Evolutionary conservation across 1,140 invertebrate genomes (phyloP).

Genomic region (Macrocentrus cingulum): DNA sequence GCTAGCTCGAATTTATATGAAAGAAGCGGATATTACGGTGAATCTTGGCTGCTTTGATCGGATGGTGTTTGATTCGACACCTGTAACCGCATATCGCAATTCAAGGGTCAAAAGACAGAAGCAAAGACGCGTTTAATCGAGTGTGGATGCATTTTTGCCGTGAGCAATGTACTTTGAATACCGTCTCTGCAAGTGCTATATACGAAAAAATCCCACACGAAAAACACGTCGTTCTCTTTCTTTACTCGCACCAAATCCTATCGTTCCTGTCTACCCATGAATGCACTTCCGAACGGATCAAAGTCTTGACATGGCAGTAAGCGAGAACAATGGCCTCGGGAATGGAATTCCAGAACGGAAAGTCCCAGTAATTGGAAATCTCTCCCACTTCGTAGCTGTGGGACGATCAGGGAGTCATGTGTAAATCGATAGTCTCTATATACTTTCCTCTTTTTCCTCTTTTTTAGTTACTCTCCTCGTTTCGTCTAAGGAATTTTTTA

Average conservation of each 20-base stretch:
- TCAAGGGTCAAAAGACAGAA: conserved; percentile 29
- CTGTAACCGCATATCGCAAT: not conserved
- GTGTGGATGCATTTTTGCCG: conserved; percentile 35
- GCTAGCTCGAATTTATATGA: too few species aligned
- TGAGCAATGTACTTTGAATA: not conserved
- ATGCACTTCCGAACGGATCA: conserved; percentile 39
- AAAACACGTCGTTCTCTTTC: not conserved
- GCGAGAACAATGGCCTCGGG: conserved; percentile 41
- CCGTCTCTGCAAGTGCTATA: not conserved
- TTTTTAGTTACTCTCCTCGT: not conserved
- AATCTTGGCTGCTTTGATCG: too few species aligned
- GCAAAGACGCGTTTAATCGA: conserved; percentile 43
- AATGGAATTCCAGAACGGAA: conserved; percentile 47
- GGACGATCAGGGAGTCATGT: conserved; percentile 8
- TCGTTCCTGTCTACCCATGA: conserved; percentile 15
- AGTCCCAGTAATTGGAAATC: conserved; percentile 49
- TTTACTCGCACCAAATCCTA: not conserved
- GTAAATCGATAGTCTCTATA: conserved; percentile 12
- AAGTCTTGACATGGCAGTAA: conserved; percentile 40
- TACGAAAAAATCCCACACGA: not conserved
- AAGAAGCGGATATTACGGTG: too few species aligned
- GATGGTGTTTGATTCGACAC: too few species aligned
- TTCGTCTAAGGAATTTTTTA: too few species aligned
- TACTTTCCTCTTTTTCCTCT: conserved; percentile 4
- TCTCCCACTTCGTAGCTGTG: conserved; percentile 28